These are phyloP conservation scores for Lytechinus pictus DNA, from an alignment of 35 echinoderm and acorn worm species.

Conservation along the genomic window DNA sequence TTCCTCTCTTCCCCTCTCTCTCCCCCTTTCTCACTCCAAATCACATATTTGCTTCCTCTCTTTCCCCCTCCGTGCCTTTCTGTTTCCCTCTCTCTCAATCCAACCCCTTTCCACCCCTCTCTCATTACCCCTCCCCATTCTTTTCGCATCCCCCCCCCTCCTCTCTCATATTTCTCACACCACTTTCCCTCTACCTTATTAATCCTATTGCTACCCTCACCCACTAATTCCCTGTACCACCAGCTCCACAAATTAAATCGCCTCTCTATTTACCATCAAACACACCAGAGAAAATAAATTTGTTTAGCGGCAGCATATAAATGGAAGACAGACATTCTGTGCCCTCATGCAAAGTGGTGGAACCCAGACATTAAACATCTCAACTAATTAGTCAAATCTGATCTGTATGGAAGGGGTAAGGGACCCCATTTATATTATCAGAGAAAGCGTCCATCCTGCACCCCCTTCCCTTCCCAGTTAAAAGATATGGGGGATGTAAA, in stretches of 20 bases:
- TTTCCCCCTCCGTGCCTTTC: background rate
- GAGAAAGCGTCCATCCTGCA: no score
- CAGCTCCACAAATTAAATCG: background rate
- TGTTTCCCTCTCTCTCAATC: background rate
- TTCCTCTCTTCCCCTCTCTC: background rate
- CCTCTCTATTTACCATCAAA: background rate
- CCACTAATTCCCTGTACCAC: background rate
- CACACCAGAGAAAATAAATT: background rate
- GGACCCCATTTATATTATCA: no score
- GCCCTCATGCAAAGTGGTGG: background rate
- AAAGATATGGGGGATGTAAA: no score
- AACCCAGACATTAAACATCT: background rate
- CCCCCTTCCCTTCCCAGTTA: no score
- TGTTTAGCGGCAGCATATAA: constrained; percentile 10
- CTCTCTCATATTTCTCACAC: background rate
- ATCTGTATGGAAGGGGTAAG: background rate
- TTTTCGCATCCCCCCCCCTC: background rate
- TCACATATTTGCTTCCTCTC: background rate
- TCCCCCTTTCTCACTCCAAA: background rate
- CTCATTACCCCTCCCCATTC: background rate
- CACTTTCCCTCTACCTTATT: background rate
- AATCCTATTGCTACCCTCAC: background rate
- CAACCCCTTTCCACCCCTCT: background rate
- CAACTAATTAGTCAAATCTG: background rate
- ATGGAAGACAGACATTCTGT: background rate